Evolutionary conservation across 2,888 invertebrate genomes (phyloP), one percentile per base, ranked within the genome.

Genomic region (Marronus borbonicus): DNA sequence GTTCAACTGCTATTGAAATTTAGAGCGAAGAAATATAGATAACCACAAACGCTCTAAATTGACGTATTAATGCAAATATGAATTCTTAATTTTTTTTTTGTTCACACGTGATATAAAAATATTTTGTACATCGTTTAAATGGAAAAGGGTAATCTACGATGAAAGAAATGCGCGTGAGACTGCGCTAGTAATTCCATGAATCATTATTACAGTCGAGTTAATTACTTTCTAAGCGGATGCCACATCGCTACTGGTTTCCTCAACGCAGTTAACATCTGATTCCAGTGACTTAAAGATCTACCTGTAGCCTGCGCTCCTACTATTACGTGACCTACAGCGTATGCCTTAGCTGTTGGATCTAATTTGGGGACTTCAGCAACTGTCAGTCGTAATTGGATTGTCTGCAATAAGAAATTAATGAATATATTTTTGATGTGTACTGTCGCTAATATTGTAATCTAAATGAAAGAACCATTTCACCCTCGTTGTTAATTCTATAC

Each of bases 241-340:
- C 96, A 96, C 95, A 95, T 95, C 49, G 95, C 94, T 8, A 95
- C 93, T 0, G 95, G 95, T 86, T 94, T 95, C 80, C 95, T 91
- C 65, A 95, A 90, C 20, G 94, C 93, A 50, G 93, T 91, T 86
- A 96, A 90, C 95, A 96, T 96, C 89, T 95, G 95, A 85, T 94
- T 93, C 95, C 95, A 96, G 85, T 96, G 96, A 31, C 93, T 92
- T 74, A 94, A 86, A 1, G 95, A 92, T 84, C 94, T 91, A 77
- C 95, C 95, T 55, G 92, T 91, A 14, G 94, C 92, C 84, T 92
- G 92, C 55, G 94, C 92, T 31, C 95, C 95, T 17, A 95, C 92
- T 80, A 95, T 94, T 76, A 96, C 93, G 87, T 96, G 95, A 20
- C 96, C 96, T 79, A 96, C 89, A n/a, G 94, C 91, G 82, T 90